These are phyloP conservation scores for Ptilonorhynchus violaceus DNA, from an alignment of 2,113 vertebrate species.

Conservation along the genomic window DNA sequence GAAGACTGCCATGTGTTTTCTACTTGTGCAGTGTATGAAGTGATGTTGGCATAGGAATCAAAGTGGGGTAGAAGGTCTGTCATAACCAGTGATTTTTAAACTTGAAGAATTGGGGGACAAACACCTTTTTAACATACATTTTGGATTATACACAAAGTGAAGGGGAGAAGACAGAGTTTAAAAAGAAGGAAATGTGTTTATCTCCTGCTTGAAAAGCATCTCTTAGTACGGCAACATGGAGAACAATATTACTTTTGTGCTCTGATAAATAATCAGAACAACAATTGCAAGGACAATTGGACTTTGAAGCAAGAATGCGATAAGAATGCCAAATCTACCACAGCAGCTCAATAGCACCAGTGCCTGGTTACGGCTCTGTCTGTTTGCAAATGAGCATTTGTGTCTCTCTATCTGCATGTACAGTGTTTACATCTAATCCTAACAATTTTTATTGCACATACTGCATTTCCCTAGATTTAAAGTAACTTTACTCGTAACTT, in stretches of 20 bases:
- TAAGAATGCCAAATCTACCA: neutral
- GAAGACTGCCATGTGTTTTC: neutral
- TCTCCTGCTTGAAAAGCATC: neutral
- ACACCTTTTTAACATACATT: neutral
- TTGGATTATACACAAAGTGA: neutral
- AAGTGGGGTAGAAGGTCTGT: neutral
- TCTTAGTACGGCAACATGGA: neutral
- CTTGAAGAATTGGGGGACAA: neutral
- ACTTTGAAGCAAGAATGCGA: neutral
- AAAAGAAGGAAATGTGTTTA: neutral
- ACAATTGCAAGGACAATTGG: constrained; percentile 29
- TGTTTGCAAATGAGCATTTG: neutral
- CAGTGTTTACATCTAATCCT: neutral
- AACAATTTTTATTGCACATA: neutral
- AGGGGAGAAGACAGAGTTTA: neutral
- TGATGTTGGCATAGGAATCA: neutral
- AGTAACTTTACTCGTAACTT: neutral
- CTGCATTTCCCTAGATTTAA: neutral
- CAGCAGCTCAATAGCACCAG: constrained; percentile 7
- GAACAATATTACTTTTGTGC: neutral
- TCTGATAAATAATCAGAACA: neutral
- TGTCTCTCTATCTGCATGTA: neutral
- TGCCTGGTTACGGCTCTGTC: rapidly evolving
- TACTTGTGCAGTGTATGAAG: neutral
- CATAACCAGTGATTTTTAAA: neutral